A percentile compares a stretch with the other conserved stretches of the same genome.
These are phyloP conservation scores for Squalus acanthias DNA, from an alignment of 2,797 vertebrate species.

Conservation along the genomic window DNA sequence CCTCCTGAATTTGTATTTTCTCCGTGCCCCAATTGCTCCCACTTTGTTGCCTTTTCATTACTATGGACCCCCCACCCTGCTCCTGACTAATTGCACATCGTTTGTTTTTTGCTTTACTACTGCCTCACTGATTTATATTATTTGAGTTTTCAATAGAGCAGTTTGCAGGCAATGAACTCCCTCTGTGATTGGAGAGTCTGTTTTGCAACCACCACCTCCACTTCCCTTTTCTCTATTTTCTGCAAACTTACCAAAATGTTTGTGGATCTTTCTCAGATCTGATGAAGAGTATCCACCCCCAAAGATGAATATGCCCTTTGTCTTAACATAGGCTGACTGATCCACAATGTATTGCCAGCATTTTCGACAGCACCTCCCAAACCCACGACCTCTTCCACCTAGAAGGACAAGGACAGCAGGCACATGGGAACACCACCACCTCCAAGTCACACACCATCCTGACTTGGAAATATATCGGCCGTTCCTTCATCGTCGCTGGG, in stretches of 20 bases:
- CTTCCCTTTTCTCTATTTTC: no score
- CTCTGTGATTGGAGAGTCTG: neutral
- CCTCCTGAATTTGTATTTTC: neutral
- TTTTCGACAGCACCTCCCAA: no score
- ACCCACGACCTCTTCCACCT: no score
- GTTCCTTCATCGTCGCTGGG: no score
- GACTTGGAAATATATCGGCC: no score
- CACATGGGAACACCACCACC: no score
- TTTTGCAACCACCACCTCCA: neutral
- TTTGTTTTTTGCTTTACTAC: neutral
- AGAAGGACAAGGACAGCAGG: no score
- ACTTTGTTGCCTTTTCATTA: neutral
- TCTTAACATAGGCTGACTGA: neutral
- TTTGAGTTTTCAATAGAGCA: neutral
- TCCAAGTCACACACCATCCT: no score
- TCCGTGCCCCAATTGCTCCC: neutral
- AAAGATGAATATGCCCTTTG: neutral
- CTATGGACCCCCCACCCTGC: no score
- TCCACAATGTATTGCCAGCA: neutral
- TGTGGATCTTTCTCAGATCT: neutral
- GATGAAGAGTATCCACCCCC: neutral
- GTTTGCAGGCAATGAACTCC: neutral
- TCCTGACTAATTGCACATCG: neutral
- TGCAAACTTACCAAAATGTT: neutral
- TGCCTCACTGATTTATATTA: no score